phyloP scores from a whole-genome alignment of 2,888 invertebrate species.

The Hypena proboscidalis region DNA sequence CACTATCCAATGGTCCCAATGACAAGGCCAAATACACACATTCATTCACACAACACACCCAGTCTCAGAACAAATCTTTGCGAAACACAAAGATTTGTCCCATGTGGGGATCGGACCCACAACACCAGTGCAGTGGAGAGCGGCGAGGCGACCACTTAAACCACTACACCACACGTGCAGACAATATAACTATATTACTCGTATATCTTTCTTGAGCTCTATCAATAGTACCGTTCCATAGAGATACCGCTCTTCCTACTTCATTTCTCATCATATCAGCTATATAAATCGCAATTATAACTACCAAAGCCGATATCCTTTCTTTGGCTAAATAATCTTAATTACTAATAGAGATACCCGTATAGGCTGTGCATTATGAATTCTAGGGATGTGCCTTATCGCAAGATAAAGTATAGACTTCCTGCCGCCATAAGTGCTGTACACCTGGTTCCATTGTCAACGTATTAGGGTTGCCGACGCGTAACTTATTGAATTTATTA shows the following conservation, averaged over 20 bases:
- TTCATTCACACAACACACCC: too few relatives aligned
- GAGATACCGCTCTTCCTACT: background rate
- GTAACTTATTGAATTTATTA: slow-evolving; percentile 26
- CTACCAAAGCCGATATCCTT: slow-evolving; percentile 15
- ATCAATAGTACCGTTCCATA: background rate
- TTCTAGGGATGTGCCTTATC: slow-evolving; percentile 55
- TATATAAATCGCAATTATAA: slow-evolving; percentile 8
- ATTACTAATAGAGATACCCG: slow-evolving; percentile 42
- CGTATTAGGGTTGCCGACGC: slow-evolving; percentile 42
- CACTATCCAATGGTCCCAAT: too few relatives aligned
- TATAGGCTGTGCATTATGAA: slow-evolving; percentile 46
- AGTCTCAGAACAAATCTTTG: too few relatives aligned
- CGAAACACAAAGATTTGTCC: too few relatives aligned
- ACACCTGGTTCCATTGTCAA: slow-evolving; percentile 59
- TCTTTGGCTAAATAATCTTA: slow-evolving; percentile 25
- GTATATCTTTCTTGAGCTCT: too few relatives aligned
- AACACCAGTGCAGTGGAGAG: too few relatives aligned
- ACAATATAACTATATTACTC: too few relatives aligned
- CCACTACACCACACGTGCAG: too few relatives aligned
- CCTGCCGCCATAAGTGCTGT: slow-evolving; percentile 46
- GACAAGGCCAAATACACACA: too few relatives aligned
- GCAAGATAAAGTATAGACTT: slow-evolving; percentile 44
- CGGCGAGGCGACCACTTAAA: too few relatives aligned
- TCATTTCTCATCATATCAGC: background rate
- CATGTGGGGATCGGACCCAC: too few relatives aligned